Conservation (phyloP, 2,797 vertebrate genomes). For the Enoplosus armatus region DNA sequence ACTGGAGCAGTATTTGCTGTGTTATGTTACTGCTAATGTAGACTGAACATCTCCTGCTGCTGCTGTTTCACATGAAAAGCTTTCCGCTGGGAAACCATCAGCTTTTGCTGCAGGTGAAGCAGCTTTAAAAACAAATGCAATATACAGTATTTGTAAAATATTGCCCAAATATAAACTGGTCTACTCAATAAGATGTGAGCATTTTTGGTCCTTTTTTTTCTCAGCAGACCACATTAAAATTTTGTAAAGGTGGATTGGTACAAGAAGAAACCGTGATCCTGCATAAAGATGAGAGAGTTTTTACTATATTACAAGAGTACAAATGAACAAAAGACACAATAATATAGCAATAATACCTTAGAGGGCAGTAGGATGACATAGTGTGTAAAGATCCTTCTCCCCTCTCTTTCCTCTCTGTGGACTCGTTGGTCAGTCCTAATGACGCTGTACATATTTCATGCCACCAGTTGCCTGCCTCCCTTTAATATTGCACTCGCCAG, state of each 20-base stretch:
- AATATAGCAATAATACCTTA: background rate
- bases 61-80: slow-evolving; percentile 2
- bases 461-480: slow-evolving; percentile 54
- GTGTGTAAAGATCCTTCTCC: slow-evolving; percentile 19
- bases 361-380: slow-evolving; percentile 13
- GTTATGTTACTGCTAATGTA: background rate
- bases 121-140: background rate
- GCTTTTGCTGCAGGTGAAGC: background rate
- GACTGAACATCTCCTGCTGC: slow-evolving; percentile 11
- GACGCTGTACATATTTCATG: slow-evolving; percentile 72
- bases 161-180: background rate
- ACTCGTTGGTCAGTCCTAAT: slow-evolving; percentile 57
- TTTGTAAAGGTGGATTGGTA: background rate
- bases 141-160: background rate
- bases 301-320: background rate
- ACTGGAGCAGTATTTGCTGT: background rate
- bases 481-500: slow-evolving; percentile 64
- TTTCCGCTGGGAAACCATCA: background rate
- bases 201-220: background rate
- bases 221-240: background rate
- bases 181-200: background rate
- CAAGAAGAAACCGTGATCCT: too few species aligned
- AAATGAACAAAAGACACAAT: slow-evolving; percentile 1
- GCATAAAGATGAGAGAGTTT: background rate
- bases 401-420: background rate